Evolutionary conservation across 2,888 invertebrate genomes (phyloP).

Genomic region (Bimastos eiseni): DNA sequence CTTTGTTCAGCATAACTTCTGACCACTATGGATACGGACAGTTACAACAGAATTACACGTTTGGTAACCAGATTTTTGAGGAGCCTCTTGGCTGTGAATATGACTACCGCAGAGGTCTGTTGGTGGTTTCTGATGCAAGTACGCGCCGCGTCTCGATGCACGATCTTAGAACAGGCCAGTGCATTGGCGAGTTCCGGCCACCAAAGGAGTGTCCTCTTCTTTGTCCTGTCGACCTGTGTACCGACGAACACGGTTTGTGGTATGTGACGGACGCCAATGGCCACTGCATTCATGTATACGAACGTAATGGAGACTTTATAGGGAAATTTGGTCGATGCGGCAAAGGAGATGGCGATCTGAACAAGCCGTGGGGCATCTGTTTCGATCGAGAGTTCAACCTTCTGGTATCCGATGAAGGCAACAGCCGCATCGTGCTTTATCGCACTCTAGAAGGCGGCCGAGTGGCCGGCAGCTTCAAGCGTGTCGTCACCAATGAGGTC

Average conservation of each 20-base stretch:
- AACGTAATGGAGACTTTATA: constrained; percentile 37
- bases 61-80: constrained; percentile 35
- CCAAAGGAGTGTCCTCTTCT: constrained; percentile 30
- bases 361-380: constrained; percentile 38
- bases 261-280: constrained; percentile 36
- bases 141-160: constrained; percentile 37
- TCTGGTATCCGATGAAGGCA: constrained; percentile 38
- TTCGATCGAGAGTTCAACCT: constrained; percentile 37
- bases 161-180: constrained; percentile 32
- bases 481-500: constrained; percentile 27
- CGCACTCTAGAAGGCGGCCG: constrained; percentile 7
- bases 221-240: constrained; percentile 34
- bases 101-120: constrained; percentile 20
- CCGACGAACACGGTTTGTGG: constrained; percentile 32
- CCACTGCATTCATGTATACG: constrained; percentile 35
- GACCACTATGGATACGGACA: constrained; percentile 35
- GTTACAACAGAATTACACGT: constrained; percentile 30
- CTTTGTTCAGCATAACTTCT: constrained; percentile 17
- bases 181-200: constrained; percentile 34
- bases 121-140: constrained; percentile 31
- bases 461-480: constrained; percentile 26
- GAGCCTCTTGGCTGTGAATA: constrained; percentile 30
- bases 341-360: constrained; percentile 31
- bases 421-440: constrained; percentile 35
- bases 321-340: constrained; percentile 34